Base-by-base conservation (phyloP, 2,888 invertebrate genomes). In the Xestobium rufovillosum region DNA sequence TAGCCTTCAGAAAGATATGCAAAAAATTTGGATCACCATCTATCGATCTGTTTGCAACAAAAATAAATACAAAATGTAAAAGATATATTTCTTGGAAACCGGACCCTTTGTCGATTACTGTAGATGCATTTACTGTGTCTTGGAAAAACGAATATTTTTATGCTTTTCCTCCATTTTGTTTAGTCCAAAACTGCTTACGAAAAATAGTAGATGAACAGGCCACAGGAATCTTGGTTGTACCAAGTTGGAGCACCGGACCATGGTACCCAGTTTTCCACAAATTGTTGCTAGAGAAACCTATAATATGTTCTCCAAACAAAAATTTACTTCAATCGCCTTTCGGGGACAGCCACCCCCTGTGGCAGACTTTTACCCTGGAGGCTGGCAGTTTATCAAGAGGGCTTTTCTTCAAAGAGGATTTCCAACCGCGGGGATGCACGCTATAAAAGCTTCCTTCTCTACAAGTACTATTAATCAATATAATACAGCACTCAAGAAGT, bases 201-300 rank as follows among this genome's bases (percentile, higher is more conserved):
- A 19, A 19, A n/a, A 19, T 19, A 8, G n/a, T 8, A 19, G 6
- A 19, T 19, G 49, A 55, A 15, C 36, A 34, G 16, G 47, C 52
- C 3, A 27, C 14, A n/a, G 48, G 49, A 3, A 45, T 52, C 9
- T 17, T 52, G 4, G 44, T 51, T 2, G 48, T 51, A 6, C 50
- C 45, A 14, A 13, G 35, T n/a, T 57, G 48, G 53, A 40, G 38
- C 14, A 36, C 43, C 2, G 55, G 57, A 38, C 47, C 51, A 0
- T 56, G 51, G 52, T 54, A 42, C 29, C 52, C 52, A 3, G 6
- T 53, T 4, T 53, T 51, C 33, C 3, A 15, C 27, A 14, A 23
- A 13, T 14, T 40, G 10, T 13, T 27, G 17, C 9, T 29, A 27
- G 3, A n/a, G 11, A 14, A 44, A 9, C 32, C 37, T 3, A 36